These are phyloP conservation scores for Falco columbarius DNA, from an alignment of 2,797 vertebrate species.

Conservation along the genomic window DNA sequence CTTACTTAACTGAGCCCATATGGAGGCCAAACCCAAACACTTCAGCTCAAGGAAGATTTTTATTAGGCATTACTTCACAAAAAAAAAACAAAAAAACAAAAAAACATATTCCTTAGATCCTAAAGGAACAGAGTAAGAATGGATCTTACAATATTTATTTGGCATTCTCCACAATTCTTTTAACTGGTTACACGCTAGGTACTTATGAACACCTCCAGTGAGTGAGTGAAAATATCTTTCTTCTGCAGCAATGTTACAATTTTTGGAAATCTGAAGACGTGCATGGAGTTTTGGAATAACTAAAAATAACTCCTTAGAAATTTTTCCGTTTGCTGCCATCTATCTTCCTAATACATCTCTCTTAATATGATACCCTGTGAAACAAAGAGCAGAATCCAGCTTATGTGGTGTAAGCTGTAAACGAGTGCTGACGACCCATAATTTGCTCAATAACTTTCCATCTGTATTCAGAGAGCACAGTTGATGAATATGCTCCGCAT, in stretches of 20 bases:
- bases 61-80: background rate
- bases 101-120: background rate
- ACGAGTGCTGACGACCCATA: background rate
- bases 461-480: background rate
- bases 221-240: rapidly evolving
- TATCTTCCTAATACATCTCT: background rate
- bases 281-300: background rate
- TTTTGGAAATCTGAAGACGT: background rate
- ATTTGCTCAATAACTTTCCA: background rate
- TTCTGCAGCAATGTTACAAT: background rate
- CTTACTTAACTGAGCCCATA: background rate
- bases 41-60: background rate
- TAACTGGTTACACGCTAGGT: background rate
- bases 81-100: background rate
- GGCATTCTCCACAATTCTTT: background rate
- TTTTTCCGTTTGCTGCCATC: background rate
- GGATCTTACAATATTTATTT: background rate
- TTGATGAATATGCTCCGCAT: background rate
- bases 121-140: background rate
- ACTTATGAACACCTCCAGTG: background rate
- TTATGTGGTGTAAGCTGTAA: background rate
- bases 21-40: background rate
- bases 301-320: background rate
- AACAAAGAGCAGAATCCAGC: background rate
- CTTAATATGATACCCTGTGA: background rate